Evolutionary conservation across 2,888 invertebrate genomes (phyloP).

Genomic region (Orchesellides sinensis): DNA sequence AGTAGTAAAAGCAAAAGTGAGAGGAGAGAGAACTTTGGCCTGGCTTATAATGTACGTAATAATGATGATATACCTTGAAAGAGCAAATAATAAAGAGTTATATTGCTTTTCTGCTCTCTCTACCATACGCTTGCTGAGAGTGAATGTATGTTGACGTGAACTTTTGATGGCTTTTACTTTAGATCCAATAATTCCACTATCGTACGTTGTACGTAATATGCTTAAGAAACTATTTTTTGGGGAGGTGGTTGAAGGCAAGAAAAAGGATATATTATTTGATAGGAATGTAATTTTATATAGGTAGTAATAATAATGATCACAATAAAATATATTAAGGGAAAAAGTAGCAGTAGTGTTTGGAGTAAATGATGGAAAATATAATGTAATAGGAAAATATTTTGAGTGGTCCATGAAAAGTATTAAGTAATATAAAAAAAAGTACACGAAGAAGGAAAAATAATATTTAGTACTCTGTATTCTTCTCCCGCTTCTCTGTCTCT

Average conservation of each 20-base stretch:
- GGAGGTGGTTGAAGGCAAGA: too few species aligned
- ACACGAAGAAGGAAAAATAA: background rate
- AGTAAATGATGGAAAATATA: background rate
- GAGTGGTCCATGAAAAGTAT: slow-evolving; percentile 15
- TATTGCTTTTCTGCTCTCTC: too few species aligned
- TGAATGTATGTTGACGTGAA: slow-evolving; percentile 27
- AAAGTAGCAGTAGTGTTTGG: background rate
- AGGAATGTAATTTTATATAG: background rate
- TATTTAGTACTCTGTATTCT: too few species aligned
- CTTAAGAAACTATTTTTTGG: too few species aligned
- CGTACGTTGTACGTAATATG: too few species aligned
- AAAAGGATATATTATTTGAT: background rate
- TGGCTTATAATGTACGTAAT: background rate
- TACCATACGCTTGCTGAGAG: too few species aligned
- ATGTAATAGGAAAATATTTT: slow-evolving; percentile 2
- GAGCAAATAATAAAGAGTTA: slow-evolving; percentile 25
- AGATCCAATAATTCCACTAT: too few species aligned
- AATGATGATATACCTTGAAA: background rate
- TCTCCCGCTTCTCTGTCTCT: too few species aligned
- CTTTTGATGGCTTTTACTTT: too few species aligned
- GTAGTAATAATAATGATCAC: background rate
- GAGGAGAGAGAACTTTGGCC: slow-evolving; percentile 35
- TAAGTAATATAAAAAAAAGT: background rate
- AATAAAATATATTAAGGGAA: background rate
- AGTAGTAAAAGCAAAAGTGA: slow-evolving; percentile 47